Evolutionary conservation across 2,113 vertebrate species (phyloP), one percentile per base, ranked within the genome.

Genomic region (Pseudopodoces humilis): DNA sequence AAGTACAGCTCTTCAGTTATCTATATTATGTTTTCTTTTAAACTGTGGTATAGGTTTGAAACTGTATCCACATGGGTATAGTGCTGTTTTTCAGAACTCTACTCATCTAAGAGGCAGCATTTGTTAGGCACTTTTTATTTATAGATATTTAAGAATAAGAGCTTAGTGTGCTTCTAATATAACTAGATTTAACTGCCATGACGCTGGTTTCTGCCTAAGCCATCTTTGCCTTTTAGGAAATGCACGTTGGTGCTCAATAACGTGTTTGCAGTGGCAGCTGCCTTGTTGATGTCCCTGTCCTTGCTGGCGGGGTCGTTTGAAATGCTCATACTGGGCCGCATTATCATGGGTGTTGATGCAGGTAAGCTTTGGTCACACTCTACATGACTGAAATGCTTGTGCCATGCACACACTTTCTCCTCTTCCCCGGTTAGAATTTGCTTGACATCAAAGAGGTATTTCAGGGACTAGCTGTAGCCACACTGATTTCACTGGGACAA

Each of bases 271-370:
- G 52, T 99, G 63, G 47, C 97, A 19, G 98, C 99, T 27, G 98
- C 98, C 0, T 23, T 99, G 87, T 84, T 99, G 86, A 98, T 99
- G 98, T 97, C 98, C 35, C 95, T 98, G 44, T 98, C 99, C 11
- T 97, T 98, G 67, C 91, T 25, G 86, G 98, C 98, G 0, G 97
- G 97, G 22, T 98, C 98, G 1, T 99, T 99, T 72, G 99, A 99
- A 93, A 99, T 99, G 99, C 98, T 99, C 87, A 98, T 99, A 11
- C 64, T 99, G 88, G 99, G 99, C 7, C 98, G 99, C 2, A 80
- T 99, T 87, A 80, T 99, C 86, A 99, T 99, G 77, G 99, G 99
- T 3, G 94, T 99, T 67, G 98, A 99, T 93, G 99, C 98, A 97
- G 99, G 99, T 99, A 95, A 97, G 98, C 18, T 83, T 68, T 86